Conservation (phyloP, 2,888 invertebrate species). For the Emmelina monodactyla region DNA sequence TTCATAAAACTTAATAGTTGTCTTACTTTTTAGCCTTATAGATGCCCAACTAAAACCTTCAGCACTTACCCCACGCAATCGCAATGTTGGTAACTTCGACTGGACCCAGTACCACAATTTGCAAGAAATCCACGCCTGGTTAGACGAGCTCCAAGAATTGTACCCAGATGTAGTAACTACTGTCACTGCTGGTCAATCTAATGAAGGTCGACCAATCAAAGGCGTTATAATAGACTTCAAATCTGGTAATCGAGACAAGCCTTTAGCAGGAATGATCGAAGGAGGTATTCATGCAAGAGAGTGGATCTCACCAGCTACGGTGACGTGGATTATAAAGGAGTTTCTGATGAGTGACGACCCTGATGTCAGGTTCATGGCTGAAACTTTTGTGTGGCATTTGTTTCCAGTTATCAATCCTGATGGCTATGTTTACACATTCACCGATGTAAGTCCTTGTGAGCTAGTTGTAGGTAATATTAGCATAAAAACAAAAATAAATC, state of each 20-base stretch:
- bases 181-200: slow-evolving; percentile 40
- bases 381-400: slow-evolving; percentile 77
- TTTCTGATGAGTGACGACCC: slow-evolving; percentile 67
- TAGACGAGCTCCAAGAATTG: slow-evolving; percentile 47
- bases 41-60: slow-evolving; percentile 32
- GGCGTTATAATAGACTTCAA: slow-evolving; percentile 49
- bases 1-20: neutral
- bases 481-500: too few relatives aligned
- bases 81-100: slow-evolving; percentile 54
- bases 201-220: slow-evolving; percentile 45
- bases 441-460: slow-evolving; percentile 47
- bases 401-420: slow-evolving; percentile 79
- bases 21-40: slow-evolving; percentile 17
- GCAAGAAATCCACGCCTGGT: slow-evolving; percentile 67
- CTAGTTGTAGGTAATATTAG: neutral
- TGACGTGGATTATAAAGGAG: slow-evolving; percentile 73
- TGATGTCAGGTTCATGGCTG: slow-evolving; percentile 60
- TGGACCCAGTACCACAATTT: slow-evolving; percentile 69
- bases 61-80: slow-evolving; percentile 14
- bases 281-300: slow-evolving; percentile 77
- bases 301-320: slow-evolving; percentile 74
- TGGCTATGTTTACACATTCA: slow-evolving; percentile 73
- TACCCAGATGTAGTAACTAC: slow-evolving; percentile 52
- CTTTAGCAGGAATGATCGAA: slow-evolving; percentile 32
- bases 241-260: slow-evolving; percentile 18